Percentiles rank a stretch among this genome's conserved stretches.
These are phyloP conservation scores for Athalia rosae DNA, from an alignment of 2,888 invertebrate species.

Conservation along the genomic window DNA sequence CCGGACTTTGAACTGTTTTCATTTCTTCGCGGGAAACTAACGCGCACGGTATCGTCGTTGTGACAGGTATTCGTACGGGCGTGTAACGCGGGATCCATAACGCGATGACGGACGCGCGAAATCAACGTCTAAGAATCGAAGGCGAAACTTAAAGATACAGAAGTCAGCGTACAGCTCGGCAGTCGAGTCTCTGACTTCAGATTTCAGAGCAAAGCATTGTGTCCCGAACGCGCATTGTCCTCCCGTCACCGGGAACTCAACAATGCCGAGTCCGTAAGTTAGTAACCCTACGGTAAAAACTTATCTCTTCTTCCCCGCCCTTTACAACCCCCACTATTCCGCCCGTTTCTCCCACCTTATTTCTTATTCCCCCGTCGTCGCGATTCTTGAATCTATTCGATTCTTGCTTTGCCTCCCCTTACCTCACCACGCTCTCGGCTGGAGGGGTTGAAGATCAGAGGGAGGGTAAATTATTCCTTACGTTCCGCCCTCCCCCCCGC, in stretches of 20 bases:
- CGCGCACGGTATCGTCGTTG: too few relatives aligned
- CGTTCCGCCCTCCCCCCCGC: slow-evolving; percentile 17
- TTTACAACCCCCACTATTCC: slow-evolving; percentile 36
- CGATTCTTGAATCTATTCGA: slow-evolving; percentile 52
- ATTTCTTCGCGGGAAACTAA: too few relatives aligned
- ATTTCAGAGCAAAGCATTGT: slow-evolving; percentile 68
- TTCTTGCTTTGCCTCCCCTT: slow-evolving; percentile 29
- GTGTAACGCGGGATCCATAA: too few relatives aligned
- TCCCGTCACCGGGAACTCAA: slow-evolving; percentile 66
- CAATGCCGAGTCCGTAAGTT: slow-evolving; percentile 68
- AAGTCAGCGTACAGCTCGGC: slow-evolving; percentile 57
- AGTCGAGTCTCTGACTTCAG: slow-evolving; percentile 62
- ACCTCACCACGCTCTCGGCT: too few relatives aligned
- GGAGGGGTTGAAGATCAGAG: too few relatives aligned
- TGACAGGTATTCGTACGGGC: too few relatives aligned
- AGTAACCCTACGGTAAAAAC: slow-evolving; percentile 69
- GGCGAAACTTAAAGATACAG: slow-evolving; percentile 40
- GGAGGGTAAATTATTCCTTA: slow-evolving; percentile 8
- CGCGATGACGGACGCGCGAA: slow-evolving; percentile 30
- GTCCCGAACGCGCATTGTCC: slow-evolving; percentile 68
- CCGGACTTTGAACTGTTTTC: too few relatives aligned
- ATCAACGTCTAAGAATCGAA: slow-evolving; percentile 42
- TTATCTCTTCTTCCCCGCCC: slow-evolving; percentile 63
- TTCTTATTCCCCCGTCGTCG: background rate
- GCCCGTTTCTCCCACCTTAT: background rate